phyloP scores from a whole-genome alignment of 2,797 vertebrate genomes.

The Bradypodion ventrale region DNA sequence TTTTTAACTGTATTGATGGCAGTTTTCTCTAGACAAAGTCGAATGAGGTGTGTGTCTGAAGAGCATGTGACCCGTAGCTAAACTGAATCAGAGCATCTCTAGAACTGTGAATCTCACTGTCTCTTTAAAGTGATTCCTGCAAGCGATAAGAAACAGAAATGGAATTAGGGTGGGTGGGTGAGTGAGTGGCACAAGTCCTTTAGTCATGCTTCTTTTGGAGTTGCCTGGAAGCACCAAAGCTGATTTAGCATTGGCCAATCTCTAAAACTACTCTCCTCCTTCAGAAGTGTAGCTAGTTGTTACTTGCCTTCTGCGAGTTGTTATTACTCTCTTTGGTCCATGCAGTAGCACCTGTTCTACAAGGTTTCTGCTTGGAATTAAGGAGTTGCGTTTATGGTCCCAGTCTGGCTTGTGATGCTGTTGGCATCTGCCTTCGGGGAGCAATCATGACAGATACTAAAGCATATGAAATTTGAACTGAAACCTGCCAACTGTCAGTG shows the following conservation, averaged over 20 bases:
- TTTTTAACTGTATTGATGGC: neutral
- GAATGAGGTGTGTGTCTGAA: conserved; percentile 50
- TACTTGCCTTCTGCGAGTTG: conserved; percentile 14
- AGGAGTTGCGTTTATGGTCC: conserved; percentile 4
- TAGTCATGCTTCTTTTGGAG: neutral
- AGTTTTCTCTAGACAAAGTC: neutral
- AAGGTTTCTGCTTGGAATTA: conserved; percentile 8
- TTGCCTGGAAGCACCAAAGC: neutral
- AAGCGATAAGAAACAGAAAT: neutral
- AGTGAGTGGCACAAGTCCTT: neutral
- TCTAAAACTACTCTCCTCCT: neutral
- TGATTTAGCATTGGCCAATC: neutral
- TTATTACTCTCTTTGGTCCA: conserved; percentile 37
- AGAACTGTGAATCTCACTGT: neutral
- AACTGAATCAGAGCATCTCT: neutral
- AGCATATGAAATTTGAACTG: neutral
- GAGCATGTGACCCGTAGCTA: neutral
- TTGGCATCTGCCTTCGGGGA: conserved; percentile 7
- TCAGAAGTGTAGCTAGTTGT: conserved; percentile 64
- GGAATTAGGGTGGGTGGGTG: too few relatives aligned
- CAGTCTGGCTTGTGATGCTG: conserved; percentile 23
- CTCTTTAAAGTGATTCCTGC: neutral
- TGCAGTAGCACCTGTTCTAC: conserved; percentile 27
- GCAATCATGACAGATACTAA: conserved; percentile 13
- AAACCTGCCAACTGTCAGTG: neutral